Conservation (phyloP, 2,888 invertebrate species). For the Caenorhabditis drosophilae region DNA sequence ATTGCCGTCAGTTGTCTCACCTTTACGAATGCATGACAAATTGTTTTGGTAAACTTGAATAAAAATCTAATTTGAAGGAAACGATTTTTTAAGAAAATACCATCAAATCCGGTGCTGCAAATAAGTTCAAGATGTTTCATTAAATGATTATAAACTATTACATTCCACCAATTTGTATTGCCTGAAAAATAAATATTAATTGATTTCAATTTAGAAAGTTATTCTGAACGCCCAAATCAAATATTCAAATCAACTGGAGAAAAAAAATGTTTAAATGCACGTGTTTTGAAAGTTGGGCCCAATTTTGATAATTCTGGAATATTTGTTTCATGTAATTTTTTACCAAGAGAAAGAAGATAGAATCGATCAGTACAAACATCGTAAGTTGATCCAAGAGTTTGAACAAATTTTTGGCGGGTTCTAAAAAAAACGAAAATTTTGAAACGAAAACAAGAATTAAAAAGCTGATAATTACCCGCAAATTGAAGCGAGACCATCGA, state of each 20-base stretch:
- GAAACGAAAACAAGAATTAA: background rate
- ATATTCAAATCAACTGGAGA: too few relatives aligned
- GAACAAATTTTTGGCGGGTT: constrained; percentile 41
- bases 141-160: constrained; percentile 44
- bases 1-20: constrained; percentile 31
- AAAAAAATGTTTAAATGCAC: too few relatives aligned
- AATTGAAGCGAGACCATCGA: constrained; percentile 32
- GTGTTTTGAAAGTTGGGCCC: too few relatives aligned
- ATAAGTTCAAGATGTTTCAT: constrained; percentile 50
- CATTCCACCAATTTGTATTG: constrained; percentile 41
- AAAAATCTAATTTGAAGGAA: background rate
- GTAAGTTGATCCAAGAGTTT: constrained; percentile 37
- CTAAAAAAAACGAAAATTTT: constrained; percentile 14
- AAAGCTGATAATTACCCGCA: constrained; percentile 27
- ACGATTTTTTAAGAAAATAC: too few relatives aligned
- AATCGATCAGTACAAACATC: constrained; percentile 41
- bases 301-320: too few relatives aligned
- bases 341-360: constrained; percentile 33
- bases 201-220: too few relatives aligned
- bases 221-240: too few relatives aligned
- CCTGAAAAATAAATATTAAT: too few relatives aligned
- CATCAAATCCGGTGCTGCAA: constrained; percentile 47
- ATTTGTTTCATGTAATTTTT: too few relatives aligned
- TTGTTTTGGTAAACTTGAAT: constrained; percentile 38
- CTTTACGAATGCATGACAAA: constrained; percentile 35